phyloP scores from a whole-genome alignment of 1,140 invertebrate species.

The Pogonomyrmex barbatus region DNA sequence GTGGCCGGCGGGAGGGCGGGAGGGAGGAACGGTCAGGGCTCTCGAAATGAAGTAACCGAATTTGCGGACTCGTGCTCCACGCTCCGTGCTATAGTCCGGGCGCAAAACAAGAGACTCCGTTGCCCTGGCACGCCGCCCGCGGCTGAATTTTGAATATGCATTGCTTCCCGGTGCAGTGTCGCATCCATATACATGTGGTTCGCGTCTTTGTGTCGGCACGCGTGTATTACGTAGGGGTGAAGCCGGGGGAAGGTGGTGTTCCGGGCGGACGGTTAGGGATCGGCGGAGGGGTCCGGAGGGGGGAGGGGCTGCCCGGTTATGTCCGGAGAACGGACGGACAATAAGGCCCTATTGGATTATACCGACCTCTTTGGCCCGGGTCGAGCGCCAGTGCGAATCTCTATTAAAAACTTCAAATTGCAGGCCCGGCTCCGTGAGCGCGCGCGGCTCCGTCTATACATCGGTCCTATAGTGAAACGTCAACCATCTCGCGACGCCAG shows the following conservation, averaged over 20 bases:
- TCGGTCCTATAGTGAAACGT: not conserved
- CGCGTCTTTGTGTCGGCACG: slow-evolving; percentile 72
- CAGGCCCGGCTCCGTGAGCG: slow-evolving; percentile 46
- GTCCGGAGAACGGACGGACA: slow-evolving; percentile 80
- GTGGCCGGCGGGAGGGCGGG: slow-evolving; percentile 45
- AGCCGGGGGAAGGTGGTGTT: not conserved
- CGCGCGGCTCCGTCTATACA: not conserved
- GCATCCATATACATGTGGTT: slow-evolving; percentile 75
- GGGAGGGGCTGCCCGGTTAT: slow-evolving; percentile 56
- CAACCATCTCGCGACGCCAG: not conserved
- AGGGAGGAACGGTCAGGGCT: slow-evolving; percentile 73
- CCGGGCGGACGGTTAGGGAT: not conserved
- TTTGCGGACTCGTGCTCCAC: slow-evolving; percentile 82
- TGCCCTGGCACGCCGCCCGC: slow-evolving; percentile 80
- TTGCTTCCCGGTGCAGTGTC: slow-evolving; percentile 80
- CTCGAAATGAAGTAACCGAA: slow-evolving; percentile 85
- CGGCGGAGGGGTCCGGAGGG: not conserved
- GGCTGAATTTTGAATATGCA: slow-evolving; percentile 86
- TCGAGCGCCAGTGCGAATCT: slow-evolving; percentile 79
- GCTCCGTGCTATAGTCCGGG: slow-evolving; percentile 79
- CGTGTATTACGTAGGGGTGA: slow-evolving; percentile 60
- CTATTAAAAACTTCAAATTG: slow-evolving; percentile 83
- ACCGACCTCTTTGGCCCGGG: slow-evolving; percentile 80
- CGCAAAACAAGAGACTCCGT: slow-evolving; percentile 81
- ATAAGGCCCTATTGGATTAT: slow-evolving; percentile 83